These are phyloP conservation scores for Mallateleia sp. DNA, from an alignment of 2,888 invertebrate genomes.

Conservation along the genomic window DNA sequence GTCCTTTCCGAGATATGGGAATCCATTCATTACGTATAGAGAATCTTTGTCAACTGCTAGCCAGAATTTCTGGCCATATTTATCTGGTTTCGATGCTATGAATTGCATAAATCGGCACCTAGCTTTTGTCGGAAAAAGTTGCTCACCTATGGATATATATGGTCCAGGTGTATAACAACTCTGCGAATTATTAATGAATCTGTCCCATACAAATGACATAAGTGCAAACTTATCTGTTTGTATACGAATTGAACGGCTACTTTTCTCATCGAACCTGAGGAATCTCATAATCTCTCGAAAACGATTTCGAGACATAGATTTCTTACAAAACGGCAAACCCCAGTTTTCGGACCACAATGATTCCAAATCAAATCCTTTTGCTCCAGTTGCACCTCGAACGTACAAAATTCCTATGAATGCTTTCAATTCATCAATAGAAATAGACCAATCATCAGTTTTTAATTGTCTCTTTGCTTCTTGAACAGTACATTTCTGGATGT, in stretches of 20 bases:
- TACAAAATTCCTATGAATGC: no score
- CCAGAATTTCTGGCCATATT: slow-evolving; percentile 83
- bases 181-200: slow-evolving; percentile 53
- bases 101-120: slow-evolving; percentile 65
- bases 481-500: neutral
- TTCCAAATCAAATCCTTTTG: slow-evolving; percentile 1
- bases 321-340: slow-evolving; percentile 79
- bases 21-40: slow-evolving; percentile 61
- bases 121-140: slow-evolving; percentile 81
- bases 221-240: slow-evolving; percentile 63
- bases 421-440: no score
- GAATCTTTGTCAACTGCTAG: slow-evolving; percentile 51
- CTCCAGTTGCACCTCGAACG: slow-evolving; percentile 76
- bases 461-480: slow-evolving; percentile 59
- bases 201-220: slow-evolving; percentile 59
- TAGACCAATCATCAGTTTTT: slow-evolving; percentile 43
- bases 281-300: slow-evolving; percentile 79
- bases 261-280: slow-evolving; percentile 65
- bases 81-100: slow-evolving; percentile 76
- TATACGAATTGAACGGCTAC: slow-evolving; percentile 37
- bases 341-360: slow-evolving; percentile 80
- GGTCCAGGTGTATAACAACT: slow-evolving; percentile 53
- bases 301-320: slow-evolving; percentile 78
- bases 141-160: slow-evolving; percentile 70
- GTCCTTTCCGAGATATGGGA: slow-evolving; percentile 47